A percentile compares a stretch with the other conserved stretches of the same genome.
These are phyloP conservation scores for Daubentonia madagascariensis DNA, from an alignment of 2,113 vertebrate genomes.

Conservation along the genomic window DNA sequence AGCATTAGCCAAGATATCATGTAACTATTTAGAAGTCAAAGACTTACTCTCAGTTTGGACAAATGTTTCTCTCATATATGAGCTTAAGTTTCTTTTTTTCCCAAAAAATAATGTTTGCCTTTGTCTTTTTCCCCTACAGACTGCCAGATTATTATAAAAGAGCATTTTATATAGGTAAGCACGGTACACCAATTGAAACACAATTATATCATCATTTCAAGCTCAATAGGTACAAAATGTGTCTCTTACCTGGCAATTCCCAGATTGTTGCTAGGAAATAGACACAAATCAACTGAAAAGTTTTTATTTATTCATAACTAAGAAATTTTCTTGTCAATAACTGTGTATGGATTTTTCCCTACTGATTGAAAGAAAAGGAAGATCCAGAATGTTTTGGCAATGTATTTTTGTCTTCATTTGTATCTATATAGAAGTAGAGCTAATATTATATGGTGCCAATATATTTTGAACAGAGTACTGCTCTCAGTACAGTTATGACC, in stretches of 20 bases:
- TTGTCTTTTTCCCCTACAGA: constrained; percentile 7
- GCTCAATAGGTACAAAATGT: constrained; percentile 57
- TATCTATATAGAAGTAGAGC: constrained; percentile 75
- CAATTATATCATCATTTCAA: constrained; percentile 61
- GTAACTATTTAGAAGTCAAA: constrained; percentile 32
- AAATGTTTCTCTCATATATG: not conserved
- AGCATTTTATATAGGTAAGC: constrained; percentile 35
- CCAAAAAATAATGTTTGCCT: constrained; percentile 15
- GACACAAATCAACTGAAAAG: constrained; percentile 53
- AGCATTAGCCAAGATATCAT: not conserved
- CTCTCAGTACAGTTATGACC: constrained; percentile 81
- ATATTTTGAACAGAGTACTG: constrained; percentile 80
- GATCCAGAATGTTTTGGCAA: not conserved
- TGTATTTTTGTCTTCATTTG: constrained; percentile 73
- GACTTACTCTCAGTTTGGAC: not conserved
- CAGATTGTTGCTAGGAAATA: constrained; percentile 44
- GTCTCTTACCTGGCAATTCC: constrained; percentile 56
- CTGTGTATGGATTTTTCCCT: constrained; percentile 47
- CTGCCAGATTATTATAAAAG: constrained; percentile 39
- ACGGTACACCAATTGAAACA: constrained; percentile 16
- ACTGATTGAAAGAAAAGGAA: constrained; percentile 68
- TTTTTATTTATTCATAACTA: constrained; percentile 53
- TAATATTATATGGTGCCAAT: constrained; percentile 80
- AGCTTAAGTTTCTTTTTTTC: not conserved
- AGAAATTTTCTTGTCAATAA: constrained; percentile 63